Base-by-base conservation (phyloP, 2,888 invertebrate species). In the Athalia circularis region DNA sequence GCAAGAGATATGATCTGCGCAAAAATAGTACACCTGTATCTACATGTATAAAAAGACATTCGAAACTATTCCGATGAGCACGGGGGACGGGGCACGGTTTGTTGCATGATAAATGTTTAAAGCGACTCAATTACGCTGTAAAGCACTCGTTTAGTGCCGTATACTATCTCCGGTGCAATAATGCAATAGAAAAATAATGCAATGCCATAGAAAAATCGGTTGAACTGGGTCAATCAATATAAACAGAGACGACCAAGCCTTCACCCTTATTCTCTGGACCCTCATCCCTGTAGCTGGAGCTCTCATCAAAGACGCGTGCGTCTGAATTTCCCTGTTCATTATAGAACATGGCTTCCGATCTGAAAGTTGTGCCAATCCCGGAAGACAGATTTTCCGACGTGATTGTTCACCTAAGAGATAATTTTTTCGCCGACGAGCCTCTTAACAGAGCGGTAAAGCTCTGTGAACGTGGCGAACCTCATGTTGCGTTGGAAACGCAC, bases 401-500 rank as follows among this genome's bases (percentile, higher is more conserved):
- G 70, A 93, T 96, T 80, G 89, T 92, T 47, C 96, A 96, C 87
- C 92, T 96, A 74, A 92, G 95, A 54, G 91, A 93, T 82, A 95
- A 94, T 86, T 95, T 95, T 91, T 96, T 96, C 89, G 94, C 95
- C 0, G 96, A 96, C 87, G 96, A 96, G 88, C 96, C 96, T 0
- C 92, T 96, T 65, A 96, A 96, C 90, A 93, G 93, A 84, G 95
- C 96, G 0, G 94, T 96, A n/a, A 92, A 93, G 9, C 92, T 96
- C 5, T 96, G 96, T 86, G 90, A 92, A 72, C 92, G 93, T 5
- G 96, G 96, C 0, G 93, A 94, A 84, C 93, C 94, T 0, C 95
- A 96, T 85, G 92, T 91, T 0, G 94, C 95, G 48, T 91, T 96
- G 77, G 96, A 96, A 90, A 91, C 93, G 47, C 94, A 96, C 84